Evolutionary conservation across 2,888 invertebrate genomes (phyloP), one percentile per base, ranked within the genome.

Genomic region (Eilema depressum): DNA sequence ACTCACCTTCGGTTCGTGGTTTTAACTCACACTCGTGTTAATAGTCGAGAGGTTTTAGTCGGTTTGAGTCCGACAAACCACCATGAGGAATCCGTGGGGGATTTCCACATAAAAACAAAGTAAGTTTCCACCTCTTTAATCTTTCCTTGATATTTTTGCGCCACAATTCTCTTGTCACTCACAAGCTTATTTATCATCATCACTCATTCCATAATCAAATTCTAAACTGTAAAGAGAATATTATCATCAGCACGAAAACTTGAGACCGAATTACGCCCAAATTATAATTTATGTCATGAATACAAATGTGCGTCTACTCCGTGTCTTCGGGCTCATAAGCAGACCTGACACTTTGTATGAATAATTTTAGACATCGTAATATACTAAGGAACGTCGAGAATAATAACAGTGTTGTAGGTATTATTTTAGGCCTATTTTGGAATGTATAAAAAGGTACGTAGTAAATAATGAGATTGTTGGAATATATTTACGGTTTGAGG

Each of bases 201-300:
- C 28, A 17, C 25, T 26, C 25, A 59, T 59, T 59, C 26, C 59
- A 59, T 26, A 26, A 59, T 33, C 17, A 28, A 8, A 61, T 61
- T 61, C 20, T 61, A 61, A n/a, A 61, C 33, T 28, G 30, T 61
- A 59, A 26, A 59, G 53, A 5, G 53, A 53, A 53, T 57, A 33
- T 57, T 25, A 33, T 25, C 41, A 26, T 63, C 41, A 26, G 28
- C 25, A 66, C 23, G 57, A 33, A 33, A 57, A 25, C 20, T 66
- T 57, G 57, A 37, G 20, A 23, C 57, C 1, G 30, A 30, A 57
- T 66, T 57, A 20, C 28, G 26, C 26, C 28, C 60, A 60, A 60
- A 66, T 60, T 66, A 60, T 59, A 66, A 57, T 66, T 57, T 37
- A 59, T 59, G 66, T 66, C 66, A 59, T 66, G 66, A 66, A 57